A percentile compares a stretch with the other conserved stretches of the same genome.
Conservation (phyloP, 2,113 vertebrate species). For the Peromyscus maniculatus region DNA sequence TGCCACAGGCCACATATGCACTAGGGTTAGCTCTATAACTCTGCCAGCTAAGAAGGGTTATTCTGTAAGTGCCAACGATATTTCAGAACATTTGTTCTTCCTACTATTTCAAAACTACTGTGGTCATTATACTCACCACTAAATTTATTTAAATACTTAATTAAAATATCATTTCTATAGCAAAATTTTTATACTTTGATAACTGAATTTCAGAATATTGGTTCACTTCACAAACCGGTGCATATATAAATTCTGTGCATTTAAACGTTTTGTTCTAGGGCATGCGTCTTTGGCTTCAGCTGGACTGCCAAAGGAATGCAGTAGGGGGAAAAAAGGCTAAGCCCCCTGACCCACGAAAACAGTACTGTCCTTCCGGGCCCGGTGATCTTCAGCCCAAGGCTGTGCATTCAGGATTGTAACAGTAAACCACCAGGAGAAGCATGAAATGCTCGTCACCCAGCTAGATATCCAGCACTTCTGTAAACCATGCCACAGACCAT, state of each 20-base stretch:
- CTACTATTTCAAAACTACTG: not conserved
- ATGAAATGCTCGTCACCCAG: not conserved
- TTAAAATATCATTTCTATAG: not conserved
- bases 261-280: not conserved
- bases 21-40: not conserved
- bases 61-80: not conserved
- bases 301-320: not conserved
- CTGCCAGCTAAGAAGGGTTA: not conserved
- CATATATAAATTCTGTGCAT: not conserved
- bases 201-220: constrained; percentile 11
- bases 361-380: not conserved
- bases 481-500: not conserved
- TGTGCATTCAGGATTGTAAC: not conserved
- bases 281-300: not conserved
- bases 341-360: not conserved
- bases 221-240: not conserved
- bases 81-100: not conserved
- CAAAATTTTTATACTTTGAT: not conserved
- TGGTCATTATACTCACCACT: not conserved
- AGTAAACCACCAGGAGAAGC: not conserved
- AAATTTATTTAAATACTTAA: not conserved
- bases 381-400: not conserved
- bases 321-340: not conserved
- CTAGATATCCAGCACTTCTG: not conserved
- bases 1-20: not conserved